A percentile compares a stretch with the other conserved stretches of the same genome.
These are phyloP conservation scores for Urocyon cinereoargenteus DNA, from an alignment of 2,797 vertebrate genomes.

Conservation along the genomic window DNA sequence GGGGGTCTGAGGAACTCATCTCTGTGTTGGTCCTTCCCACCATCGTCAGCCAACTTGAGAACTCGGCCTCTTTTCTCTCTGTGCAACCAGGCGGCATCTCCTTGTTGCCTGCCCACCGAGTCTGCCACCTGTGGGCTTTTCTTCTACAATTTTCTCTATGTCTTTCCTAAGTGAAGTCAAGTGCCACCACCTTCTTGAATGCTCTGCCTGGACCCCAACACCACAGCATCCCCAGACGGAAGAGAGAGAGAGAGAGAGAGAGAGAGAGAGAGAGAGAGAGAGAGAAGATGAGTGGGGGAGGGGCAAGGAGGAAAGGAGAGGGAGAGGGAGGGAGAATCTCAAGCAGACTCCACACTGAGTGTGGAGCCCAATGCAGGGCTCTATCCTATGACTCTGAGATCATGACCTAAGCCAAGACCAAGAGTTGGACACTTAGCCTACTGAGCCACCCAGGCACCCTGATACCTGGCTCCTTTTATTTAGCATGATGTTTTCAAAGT, in stretches of 20 bases:
- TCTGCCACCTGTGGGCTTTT: background rate
- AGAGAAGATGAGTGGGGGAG: too few species aligned
- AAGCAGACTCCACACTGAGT: too few species aligned
- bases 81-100: background rate
- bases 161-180: background rate
- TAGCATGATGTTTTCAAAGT: background rate
- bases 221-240: background rate
- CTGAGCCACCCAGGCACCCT: background rate
- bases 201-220: background rate
- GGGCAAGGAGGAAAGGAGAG: too few species aligned
- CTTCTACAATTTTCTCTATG: background rate
- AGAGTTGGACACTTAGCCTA: background rate
- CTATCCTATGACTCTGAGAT: background rate
- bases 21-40: background rate
- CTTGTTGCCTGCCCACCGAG: background rate
- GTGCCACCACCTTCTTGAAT: background rate
- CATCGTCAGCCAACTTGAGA: background rate
- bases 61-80: background rate
- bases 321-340: too few species aligned
- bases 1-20: background rate
- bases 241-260: too few species aligned
- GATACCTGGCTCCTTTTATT: background rate
- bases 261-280: too few species aligned
- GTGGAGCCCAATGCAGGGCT: background rate
- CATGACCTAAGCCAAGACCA: background rate